These are phyloP conservation scores for Drosophila koepferae DNA, from an alignment of 2,888 invertebrate species.

Conservation along the genomic window DNA sequence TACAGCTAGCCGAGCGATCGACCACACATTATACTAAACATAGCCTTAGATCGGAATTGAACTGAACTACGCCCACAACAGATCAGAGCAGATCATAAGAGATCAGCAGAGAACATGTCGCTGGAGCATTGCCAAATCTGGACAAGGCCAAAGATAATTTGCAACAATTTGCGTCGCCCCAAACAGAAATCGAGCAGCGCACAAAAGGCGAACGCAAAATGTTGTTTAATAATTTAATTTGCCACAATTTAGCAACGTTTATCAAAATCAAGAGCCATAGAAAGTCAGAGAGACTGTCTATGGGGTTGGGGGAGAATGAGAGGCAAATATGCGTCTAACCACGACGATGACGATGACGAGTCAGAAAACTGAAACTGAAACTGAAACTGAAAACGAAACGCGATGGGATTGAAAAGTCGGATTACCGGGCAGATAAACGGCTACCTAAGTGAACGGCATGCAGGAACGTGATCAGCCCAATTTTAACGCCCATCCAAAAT, in stretches of 20 bases:
- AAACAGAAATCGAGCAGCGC: constrained; percentile 35
- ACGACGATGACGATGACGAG: constrained; percentile 45
- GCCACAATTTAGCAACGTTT: constrained; percentile 84
- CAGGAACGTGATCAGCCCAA: constrained; percentile 84
- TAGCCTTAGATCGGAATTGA: constrained; percentile 26
- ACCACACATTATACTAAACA: constrained; percentile 47
- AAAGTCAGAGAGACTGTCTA: constrained; percentile 17
- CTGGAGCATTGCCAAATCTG: constrained; percentile 63
- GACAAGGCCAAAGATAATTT: constrained; percentile 82
- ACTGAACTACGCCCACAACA: constrained; percentile 39
- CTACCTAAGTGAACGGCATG: constrained; percentile 77
- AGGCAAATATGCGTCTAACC: constrained; percentile 29
- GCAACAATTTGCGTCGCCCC: constrained; percentile 73
- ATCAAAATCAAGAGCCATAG: constrained; percentile 68
- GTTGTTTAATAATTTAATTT: constrained; percentile 84
- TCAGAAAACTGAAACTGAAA: constrained; percentile 41
- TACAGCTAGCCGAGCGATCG: constrained; percentile 22
- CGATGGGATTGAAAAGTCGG: constrained; percentile 64
- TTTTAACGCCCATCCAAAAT: constrained; percentile 82
- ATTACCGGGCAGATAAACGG: constrained; percentile 76
- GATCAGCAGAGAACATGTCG: constrained; percentile 23
- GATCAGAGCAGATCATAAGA: constrained; percentile 20
- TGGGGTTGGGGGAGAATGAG: constrained; percentile 1
- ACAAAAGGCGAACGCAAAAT: constrained; percentile 66
- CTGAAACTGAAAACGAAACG: constrained; percentile 23